Conservation (phyloP, 1,140 invertebrate genomes). For the Conopomorpha cramerella region DNA sequence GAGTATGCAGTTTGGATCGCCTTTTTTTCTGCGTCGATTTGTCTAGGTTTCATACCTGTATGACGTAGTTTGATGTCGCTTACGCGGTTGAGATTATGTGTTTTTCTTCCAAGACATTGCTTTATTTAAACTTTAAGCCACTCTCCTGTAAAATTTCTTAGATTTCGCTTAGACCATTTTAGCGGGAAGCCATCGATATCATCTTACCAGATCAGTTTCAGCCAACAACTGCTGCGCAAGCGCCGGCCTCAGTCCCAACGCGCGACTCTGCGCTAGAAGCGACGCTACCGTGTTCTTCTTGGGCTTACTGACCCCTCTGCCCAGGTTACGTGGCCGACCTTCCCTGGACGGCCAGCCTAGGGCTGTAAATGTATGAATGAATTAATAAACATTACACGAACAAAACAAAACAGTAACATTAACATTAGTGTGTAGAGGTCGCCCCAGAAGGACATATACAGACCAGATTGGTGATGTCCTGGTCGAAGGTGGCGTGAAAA, state of each 20-base stretch:
- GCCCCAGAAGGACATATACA: constrained; percentile 1
- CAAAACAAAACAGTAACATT: too few species aligned
- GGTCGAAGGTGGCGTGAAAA: too few species aligned
- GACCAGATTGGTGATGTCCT: too few species aligned
- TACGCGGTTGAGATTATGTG: not conserved
- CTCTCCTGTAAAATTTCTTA: too few species aligned
- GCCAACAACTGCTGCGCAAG: constrained; percentile 57
- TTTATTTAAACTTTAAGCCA: too few species aligned
- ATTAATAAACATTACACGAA: too few species aligned
- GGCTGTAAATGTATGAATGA: too few species aligned
- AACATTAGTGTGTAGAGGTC: constrained; percentile 9
- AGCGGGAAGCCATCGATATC: too few species aligned
- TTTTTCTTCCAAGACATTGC: not conserved
- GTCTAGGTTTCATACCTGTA: too few species aligned
- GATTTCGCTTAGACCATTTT: too few species aligned
- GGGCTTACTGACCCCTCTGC: constrained; percentile 82
- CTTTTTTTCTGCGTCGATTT: too few species aligned
- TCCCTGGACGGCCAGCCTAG: constrained; percentile 64
- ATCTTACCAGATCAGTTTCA: constrained; percentile 36
- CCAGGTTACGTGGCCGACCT: constrained; percentile 78
- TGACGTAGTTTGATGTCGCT: too few species aligned
- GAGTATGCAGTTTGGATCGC: constrained; percentile 37
- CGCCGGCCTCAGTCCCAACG: constrained; percentile 68
- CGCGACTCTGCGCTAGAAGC: constrained; percentile 79
- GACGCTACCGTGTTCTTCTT: constrained; percentile 92